Conservation (phyloP, 2,113 vertebrate species). For the Mustelus asterias region DNA sequence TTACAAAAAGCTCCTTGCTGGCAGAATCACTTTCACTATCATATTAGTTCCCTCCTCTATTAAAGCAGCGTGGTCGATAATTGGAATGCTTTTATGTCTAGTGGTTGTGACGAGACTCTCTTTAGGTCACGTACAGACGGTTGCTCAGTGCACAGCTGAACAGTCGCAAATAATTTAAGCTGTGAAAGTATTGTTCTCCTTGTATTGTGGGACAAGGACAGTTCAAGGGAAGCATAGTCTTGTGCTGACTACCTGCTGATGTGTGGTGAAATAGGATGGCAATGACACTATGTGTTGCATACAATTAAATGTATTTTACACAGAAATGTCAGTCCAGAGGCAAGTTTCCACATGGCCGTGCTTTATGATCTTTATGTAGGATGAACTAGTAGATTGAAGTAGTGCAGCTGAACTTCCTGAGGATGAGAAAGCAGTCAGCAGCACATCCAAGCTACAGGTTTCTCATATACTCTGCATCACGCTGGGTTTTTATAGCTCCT, state of each 20-base stretch:
- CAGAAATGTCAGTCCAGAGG: slow-evolving; percentile 70
- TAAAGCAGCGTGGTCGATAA: slow-evolving; percentile 77
- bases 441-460: slow-evolving; percentile 82
- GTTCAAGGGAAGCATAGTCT: slow-evolving; percentile 74
- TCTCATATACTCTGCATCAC: slow-evolving; percentile 76
- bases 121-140: slow-evolving; percentile 75
- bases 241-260: slow-evolving; percentile 65
- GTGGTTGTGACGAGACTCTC: slow-evolving; percentile 80
- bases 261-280: slow-evolving; percentile 73
- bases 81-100: slow-evolving; percentile 85
- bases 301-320: slow-evolving; percentile 86
- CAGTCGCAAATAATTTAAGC: slow-evolving; percentile 88
- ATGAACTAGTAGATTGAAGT: slow-evolving; percentile 77
- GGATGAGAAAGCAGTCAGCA: slow-evolving; percentile 78
- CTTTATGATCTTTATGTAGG: slow-evolving; percentile 81
- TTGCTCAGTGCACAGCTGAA: slow-evolving; percentile 75
- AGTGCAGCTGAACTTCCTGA: slow-evolving; percentile 69
- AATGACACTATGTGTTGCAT: slow-evolving; percentile 68
- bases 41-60: slow-evolving; percentile 71
- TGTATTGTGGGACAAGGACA: slow-evolving; percentile 64
- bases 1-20: slow-evolving; percentile 67
- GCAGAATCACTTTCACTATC: slow-evolving; percentile 69
- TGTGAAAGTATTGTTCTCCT: slow-evolving; percentile 69
- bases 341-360: slow-evolving; percentile 75
- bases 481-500: slow-evolving; percentile 89